These are phyloP conservation scores for Platynereis dumerilii DNA, from an alignment of 2,888 invertebrate genomes.

Conservation along the genomic window DNA sequence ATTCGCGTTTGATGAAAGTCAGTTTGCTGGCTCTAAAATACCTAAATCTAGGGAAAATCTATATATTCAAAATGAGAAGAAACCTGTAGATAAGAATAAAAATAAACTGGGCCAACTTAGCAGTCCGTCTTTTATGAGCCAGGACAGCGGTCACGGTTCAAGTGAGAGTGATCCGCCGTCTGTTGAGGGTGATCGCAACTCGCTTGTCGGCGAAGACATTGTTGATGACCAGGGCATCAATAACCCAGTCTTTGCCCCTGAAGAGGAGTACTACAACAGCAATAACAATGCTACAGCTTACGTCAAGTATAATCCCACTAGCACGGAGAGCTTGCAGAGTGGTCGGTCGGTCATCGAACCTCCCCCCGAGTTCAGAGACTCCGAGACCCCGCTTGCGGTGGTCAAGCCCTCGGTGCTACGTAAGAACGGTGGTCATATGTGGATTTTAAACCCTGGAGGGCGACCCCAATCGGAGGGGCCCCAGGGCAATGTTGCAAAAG, in stretches of 20 bases:
- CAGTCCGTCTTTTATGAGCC: too few relatives aligned
- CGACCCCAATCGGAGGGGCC: too few relatives aligned
- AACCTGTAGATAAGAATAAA: not conserved
- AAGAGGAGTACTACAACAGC: conserved; percentile 5
- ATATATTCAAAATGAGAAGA: too few relatives aligned
- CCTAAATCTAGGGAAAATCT: conserved; percentile 1
- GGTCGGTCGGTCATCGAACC: conserved; percentile 11
- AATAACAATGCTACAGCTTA: not conserved
- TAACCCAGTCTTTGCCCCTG: conserved; percentile 3
- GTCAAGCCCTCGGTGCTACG: conserved; percentile 14
- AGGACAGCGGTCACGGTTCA: conserved; percentile 1
- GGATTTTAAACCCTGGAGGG: not conserved
- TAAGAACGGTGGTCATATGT: conserved; percentile 3
- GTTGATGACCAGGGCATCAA: not conserved
- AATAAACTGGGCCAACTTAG: not conserved
- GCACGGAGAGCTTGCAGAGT: conserved; percentile 4
- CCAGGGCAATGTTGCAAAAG: too few relatives aligned
- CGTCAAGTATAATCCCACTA: not conserved
- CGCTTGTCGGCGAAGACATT: not conserved
- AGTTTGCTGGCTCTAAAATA: not conserved
- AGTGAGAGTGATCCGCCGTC: conserved; percentile 7
- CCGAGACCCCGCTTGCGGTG: conserved; percentile 16
- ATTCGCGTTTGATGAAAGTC: not conserved
- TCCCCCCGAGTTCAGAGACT: conserved; percentile 20
- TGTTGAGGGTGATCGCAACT: not conserved